Conservation (phyloP, 2,113 vertebrate species). For the Marmota flaviventris region DNA sequence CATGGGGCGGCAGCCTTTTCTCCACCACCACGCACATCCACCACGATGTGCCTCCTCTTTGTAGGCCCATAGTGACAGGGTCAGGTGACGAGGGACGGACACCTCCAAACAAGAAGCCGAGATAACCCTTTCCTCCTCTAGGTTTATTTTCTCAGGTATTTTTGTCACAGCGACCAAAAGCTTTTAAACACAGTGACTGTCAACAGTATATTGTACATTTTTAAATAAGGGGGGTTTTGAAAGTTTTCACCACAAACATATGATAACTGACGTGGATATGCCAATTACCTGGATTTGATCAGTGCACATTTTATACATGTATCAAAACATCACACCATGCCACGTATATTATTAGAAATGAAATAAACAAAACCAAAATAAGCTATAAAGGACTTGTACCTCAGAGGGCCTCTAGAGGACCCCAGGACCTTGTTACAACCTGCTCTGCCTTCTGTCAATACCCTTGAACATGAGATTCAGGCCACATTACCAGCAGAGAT, state of each 20-base stretch:
- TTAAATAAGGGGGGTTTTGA: neutral
- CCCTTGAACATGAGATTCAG: fast-evolving
- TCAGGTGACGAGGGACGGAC: too few relatives aligned
- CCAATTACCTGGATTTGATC: neutral
- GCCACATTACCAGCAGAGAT: fast-evolving
- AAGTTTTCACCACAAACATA: neutral
- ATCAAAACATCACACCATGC: neutral
- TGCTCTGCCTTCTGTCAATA: fast-evolving
- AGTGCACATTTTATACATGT: too few relatives aligned
- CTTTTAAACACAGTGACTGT: too few relatives aligned
- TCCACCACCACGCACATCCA: too few relatives aligned
- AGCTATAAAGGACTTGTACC: neutral
- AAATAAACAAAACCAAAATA: neutral
- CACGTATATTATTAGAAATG: neutral
- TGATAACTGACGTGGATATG: neutral
- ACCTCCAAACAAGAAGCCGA: too few relatives aligned
- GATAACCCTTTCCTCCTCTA: too few relatives aligned
- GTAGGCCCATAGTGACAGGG: too few relatives aligned
- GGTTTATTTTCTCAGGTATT: too few relatives aligned
- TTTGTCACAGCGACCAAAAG: too few relatives aligned
- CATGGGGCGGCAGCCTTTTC: neutral
- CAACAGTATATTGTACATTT: neutral
- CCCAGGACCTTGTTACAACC: fast-evolving
- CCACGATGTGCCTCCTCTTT: too few relatives aligned
- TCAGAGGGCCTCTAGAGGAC: neutral